Conservation (phyloP, 2,797 vertebrate genomes). For the Darevskia nairensis region DNA sequence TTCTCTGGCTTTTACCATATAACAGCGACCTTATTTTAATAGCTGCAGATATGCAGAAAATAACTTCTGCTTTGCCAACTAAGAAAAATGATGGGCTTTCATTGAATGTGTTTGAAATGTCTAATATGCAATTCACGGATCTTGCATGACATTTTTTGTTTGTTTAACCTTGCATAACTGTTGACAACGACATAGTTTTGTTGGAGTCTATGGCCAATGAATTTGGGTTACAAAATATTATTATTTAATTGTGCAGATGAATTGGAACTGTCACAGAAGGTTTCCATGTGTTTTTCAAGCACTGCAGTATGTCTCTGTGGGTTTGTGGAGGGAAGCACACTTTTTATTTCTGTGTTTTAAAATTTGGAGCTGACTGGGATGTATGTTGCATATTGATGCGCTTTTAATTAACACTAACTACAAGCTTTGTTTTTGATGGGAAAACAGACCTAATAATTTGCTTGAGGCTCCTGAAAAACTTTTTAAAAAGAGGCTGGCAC, state of each 20-base stretch:
- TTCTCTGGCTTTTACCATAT: constrained; percentile 16
- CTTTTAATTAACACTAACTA: neutral
- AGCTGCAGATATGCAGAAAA: constrained; percentile 20
- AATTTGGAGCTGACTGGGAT: neutral
- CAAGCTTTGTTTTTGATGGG: neutral
- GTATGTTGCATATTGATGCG: neutral
- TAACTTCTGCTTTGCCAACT: constrained; percentile 29
- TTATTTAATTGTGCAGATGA: neutral
- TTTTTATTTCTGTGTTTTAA: neutral
- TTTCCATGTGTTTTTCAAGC: neutral
- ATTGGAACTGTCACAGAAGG: neutral
- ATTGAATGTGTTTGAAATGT: neutral
- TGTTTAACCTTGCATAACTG: neutral
- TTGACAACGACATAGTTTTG: neutral
- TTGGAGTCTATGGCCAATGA: neutral
- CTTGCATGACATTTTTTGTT: neutral
- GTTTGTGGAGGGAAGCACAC: neutral
- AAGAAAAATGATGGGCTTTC: neutral
- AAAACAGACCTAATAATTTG: neutral
- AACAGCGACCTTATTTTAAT: neutral
- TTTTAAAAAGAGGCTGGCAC: neutral
- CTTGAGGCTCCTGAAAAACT: neutral
- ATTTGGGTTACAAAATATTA: neutral
- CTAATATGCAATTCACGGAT: neutral
- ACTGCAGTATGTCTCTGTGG: neutral